Evolutionary conservation across 2,888 invertebrate species (phyloP), one percentile per base, ranked within the genome.

Genomic region (Callyntrura guangdongensis): DNA sequence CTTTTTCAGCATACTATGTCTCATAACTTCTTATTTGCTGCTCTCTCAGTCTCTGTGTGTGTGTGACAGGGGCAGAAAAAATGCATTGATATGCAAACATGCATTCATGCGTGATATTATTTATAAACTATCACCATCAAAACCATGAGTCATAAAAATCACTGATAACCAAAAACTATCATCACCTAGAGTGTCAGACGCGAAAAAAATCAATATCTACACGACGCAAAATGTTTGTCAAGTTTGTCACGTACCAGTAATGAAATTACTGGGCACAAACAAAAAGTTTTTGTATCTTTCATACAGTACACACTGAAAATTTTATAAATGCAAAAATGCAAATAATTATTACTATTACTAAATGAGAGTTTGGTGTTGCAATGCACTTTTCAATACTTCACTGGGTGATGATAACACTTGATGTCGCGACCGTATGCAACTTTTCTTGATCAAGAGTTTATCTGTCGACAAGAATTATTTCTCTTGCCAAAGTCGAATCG

Each of bases 91-190:
- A 64, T 64, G 82, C 61, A 89, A 84, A 77, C 89, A 84, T 88
- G 56, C 83, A 89, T 72, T 74, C 82, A 82, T 69, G 83, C 77
- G 72, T 84, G 77, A 77, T 86, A 90, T 89, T 84, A 79, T 89
- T 89, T 77, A 69, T 72, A 36, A 22, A 12, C 77, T 72, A 81
- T 77, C 89, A 86, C 17, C 90, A 74, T 69, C 64, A 89, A 59
- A 59, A 36, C 56, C 79, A 84, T 53, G 79, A 89, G 89, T 86
- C 85, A 86, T 90, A 86, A 90, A 89, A 90, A 90, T 72, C 69
- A 89, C 90, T 86, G 89, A 89, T 89, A 86, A 86, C 81, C 61
- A 86, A 85, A 83, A 82, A 87, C 79, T 17, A 79, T 79, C 81
- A 64, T 77, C 81, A 84, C 74, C 64, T 9, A 36, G 0, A 64